Evolutionary conservation across 2,113 vertebrate genomes (phyloP).

Genomic region (Mirza zaza): DNA sequence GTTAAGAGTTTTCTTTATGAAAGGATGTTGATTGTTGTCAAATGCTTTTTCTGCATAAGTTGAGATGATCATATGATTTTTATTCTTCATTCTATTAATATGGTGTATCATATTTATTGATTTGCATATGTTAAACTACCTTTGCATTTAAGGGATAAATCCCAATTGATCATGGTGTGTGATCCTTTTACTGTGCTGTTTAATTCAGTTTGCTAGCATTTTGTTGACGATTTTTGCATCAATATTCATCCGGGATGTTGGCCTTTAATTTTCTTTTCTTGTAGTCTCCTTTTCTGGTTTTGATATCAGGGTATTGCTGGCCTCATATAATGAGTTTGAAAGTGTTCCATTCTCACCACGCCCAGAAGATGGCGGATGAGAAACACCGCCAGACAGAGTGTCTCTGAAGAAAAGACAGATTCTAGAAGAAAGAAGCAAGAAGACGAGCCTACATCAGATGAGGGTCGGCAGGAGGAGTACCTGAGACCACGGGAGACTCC

Average conservation of each 20-base stretch:
- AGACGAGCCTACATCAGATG: no score
- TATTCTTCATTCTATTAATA: not conserved
- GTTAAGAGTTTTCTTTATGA: not conserved
- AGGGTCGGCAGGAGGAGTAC: no score
- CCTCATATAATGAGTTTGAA: not conserved
- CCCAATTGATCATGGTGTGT: not conserved
- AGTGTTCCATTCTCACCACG: not conserved
- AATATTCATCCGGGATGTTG: not conserved
- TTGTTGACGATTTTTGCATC: not conserved
- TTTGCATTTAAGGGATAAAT: not conserved
- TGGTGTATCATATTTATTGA: not conserved
- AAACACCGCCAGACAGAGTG: no score
- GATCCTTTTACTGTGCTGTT: not conserved
- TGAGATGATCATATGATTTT: not conserved
- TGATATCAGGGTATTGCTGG: not conserved
- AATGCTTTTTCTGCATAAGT: not conserved
- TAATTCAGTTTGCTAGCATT: not conserved
- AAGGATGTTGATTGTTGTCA: no score
- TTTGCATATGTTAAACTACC: not conserved
- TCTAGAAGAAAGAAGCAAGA: no score
- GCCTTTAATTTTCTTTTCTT: not conserved
- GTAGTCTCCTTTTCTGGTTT: not conserved
- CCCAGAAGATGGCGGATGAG: no score
- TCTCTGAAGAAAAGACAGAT: no score
- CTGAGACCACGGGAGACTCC: no score